Conservation (phyloP, 1,140 invertebrate species). For the Gerris buenoi region DNA sequence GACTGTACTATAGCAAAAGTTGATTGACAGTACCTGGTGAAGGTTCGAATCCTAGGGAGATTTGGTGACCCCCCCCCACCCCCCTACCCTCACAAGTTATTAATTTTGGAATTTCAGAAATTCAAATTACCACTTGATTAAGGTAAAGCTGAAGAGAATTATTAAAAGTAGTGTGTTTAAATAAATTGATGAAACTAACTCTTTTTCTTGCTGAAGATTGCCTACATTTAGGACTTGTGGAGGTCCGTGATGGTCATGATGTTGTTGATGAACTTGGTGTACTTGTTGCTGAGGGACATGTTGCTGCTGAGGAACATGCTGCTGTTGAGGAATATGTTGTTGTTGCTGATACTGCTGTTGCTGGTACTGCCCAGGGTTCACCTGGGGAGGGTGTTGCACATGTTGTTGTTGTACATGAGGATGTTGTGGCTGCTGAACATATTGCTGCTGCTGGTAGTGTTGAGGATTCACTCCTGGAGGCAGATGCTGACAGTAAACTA, state of each 20-base stretch:
- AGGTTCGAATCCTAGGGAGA: no score
- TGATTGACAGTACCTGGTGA: no score
- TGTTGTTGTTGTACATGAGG: neutral
- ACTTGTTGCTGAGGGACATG: constrained; percentile 23
- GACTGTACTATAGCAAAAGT: no score
- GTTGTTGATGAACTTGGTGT: constrained; percentile 27
- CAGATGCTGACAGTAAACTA: neutral
- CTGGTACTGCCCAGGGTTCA: neutral
- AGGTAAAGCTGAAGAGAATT: neutral
- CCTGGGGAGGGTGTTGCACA: neutral
- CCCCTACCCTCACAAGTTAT: neutral
- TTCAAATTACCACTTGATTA: neutral
- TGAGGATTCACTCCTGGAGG: neutral
- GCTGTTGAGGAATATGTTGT: constrained; percentile 23
- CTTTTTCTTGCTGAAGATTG: constrained; percentile 60
- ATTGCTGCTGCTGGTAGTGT: neutral
- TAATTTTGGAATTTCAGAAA: neutral
- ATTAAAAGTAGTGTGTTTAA: neutral
- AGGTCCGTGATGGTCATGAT: constrained; percentile 30
- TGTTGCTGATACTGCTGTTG: neutral
- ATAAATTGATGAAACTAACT: constrained; percentile 33
- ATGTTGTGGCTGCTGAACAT: neutral
- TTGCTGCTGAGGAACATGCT: constrained; percentile 26
- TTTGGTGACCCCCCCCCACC: no score
- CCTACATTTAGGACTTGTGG: constrained; percentile 47